Evolutionary conservation across 2,797 vertebrate species (phyloP), one percentile per base, ranked within the genome.

Genomic region (Microctenopoma lineatum): DNA sequence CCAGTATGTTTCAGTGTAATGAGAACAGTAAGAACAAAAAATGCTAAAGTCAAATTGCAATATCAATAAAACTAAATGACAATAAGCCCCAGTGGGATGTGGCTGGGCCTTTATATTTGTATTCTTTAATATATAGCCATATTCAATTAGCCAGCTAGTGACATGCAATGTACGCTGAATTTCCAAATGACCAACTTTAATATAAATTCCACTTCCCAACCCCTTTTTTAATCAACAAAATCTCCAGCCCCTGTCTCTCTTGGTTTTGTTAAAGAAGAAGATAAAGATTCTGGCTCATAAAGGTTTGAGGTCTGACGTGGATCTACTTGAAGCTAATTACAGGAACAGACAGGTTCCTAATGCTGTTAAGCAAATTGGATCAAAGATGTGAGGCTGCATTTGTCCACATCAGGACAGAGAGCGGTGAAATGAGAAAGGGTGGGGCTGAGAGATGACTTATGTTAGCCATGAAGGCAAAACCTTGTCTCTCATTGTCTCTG

Each of bases 311-410:
- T 74, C 65, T 75, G 83, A 89, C 56, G 56, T 68, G 75, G 73
- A 86, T 84, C 89, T 80, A 85, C 86, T 92, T 86, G 70, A 82
- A 80, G 86, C 77, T 84, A 86, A 91, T 90, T 86, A 84, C 67
- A 75, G 67, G 75, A 78, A 84, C 83, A 90, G 89, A 88, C 91
- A 87, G 89, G 78, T 84, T 91, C 79, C 85, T 92, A 89, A 94
- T 94, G 89, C 88, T 86, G 87, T 94, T 93, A 91, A 82, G 90
- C 73, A 92, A 92, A 94, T 93, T 84, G 90, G 86, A 94, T 94
- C 85, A 92, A 84, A 87, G 84, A 90, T 77, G 85, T 83, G 84
- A 86, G 83, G 73, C 72, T 79, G 79, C 85, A 86, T 91, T 92
- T 88, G 89, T 91, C 86, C 84, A 89, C 74, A 89, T 90, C 86